Evolutionary conservation across 2,888 invertebrate species (phyloP), one percentile per base, ranked within the genome.

Genomic region (Stictocephala bisonia): DNA sequence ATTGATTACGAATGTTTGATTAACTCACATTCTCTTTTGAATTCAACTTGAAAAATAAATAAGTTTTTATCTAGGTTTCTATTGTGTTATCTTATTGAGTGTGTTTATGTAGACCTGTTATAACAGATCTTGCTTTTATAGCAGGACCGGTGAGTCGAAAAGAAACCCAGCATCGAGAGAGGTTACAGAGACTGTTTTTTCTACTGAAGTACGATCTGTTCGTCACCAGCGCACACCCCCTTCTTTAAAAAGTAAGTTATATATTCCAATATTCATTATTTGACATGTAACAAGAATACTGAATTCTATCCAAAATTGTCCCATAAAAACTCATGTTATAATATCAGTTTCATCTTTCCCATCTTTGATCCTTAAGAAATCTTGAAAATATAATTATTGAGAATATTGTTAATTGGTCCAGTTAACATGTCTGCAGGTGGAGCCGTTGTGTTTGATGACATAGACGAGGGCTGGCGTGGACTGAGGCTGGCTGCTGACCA

Each of bases 361-460:
- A n/a, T n/a, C n/a, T n/a, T n/a, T n/a, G n/a, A n/a, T n/a, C n/a
- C n/a, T n/a, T n/a, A n/a, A n/a, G n/a, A n/a, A n/a, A n/a, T n/a
- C n/a, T n/a, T n/a, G n/a, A n/a, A n/a, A n/a, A 44, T 44, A 4
- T 3, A 3, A 44, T 9, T 4, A 44, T 44, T 51, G 24, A 18
- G 20, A 29, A 18, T n/a, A n/a, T n/a, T n/a, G n/a, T n/a, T n/a
- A n/a, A n/a, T n/a, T 35, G 40, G 7, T 11, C 40, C 40, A 11
- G 40, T 35, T 11, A 11, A 35, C 40, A 11, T 35, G 9, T 7
- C 90, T 67, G 91, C 91, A 74, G 92, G 90, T 20, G 94, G 92
- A 83, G 92, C 93, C 60, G 93, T 94, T 79, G 94, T 93, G 67
- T 94, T 95, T 81, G 94, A 95, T 82, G 94, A 95, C 83, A 91